Evolutionary conservation across 1,140 invertebrate species (phyloP).

Genomic region (Neodiprion pinetum): DNA sequence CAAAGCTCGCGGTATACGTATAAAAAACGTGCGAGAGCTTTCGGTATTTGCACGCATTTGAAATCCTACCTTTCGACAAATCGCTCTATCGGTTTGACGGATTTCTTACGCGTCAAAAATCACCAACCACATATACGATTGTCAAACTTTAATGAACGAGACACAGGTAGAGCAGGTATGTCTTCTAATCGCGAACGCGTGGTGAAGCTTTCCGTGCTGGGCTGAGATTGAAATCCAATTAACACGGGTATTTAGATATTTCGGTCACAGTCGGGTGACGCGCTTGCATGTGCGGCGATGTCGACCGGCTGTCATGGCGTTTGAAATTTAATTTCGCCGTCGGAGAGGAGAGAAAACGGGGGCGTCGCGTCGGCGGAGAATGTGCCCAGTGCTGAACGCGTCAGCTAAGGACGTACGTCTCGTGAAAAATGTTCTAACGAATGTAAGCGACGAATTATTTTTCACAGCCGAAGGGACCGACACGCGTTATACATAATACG

Average conservation of each 20-base stretch:
- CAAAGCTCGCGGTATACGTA: background rate
- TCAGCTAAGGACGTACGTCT: background rate
- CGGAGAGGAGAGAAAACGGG: background rate
- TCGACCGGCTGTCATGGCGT: background rate
- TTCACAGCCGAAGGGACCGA: background rate
- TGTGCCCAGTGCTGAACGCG: background rate
- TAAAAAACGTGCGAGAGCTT: no score
- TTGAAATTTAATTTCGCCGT: conserved; percentile 3
- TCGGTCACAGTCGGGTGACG: background rate
- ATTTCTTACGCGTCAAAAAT: no score
- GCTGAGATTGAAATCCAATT: conserved; percentile 7
- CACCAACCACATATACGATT: no score
- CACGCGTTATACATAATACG: no score
- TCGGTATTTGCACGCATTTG: background rate
- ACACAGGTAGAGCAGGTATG: no score
- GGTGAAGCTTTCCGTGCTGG: background rate
- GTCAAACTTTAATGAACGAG: no score
- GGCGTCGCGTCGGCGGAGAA: conserved; percentile 1
- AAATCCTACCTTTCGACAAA: background rate
- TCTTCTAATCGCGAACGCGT: no score
- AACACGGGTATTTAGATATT: conserved; percentile 5
- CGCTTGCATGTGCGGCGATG: background rate
- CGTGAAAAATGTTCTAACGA: conserved; percentile 5
- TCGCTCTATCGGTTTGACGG: background rate
- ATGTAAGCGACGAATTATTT: background rate